These are phyloP conservation scores for Grantiella picta DNA, from an alignment of 2,113 vertebrate species.

Conservation along the genomic window DNA sequence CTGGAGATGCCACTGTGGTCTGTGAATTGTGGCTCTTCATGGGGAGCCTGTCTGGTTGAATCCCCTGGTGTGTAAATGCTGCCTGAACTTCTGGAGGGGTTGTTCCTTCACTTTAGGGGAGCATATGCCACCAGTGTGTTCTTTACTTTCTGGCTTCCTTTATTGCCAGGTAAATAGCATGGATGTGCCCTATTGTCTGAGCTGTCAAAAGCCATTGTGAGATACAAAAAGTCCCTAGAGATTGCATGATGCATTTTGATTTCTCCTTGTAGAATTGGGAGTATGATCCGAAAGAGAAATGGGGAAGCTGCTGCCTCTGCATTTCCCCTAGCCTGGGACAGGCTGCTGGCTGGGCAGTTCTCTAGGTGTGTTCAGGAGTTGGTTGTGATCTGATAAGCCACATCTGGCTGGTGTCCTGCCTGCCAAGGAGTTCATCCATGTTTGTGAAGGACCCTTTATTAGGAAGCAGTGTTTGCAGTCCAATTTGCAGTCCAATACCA, in stretches of 20 bases:
- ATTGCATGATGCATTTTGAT: not conserved
- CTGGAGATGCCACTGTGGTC: not conserved
- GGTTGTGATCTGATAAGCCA: not conserved
- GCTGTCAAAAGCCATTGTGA: not conserved
- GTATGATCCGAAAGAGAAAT: not conserved
- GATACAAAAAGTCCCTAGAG: not conserved
- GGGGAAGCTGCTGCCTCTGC: not conserved
- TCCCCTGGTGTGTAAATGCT: not conserved
- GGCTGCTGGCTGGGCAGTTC: not conserved
- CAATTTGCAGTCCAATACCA: not conserved
- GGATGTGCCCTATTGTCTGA: not conserved
- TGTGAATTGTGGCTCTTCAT: not conserved
- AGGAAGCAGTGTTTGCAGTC: not conserved
- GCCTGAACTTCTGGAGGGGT: not conserved
- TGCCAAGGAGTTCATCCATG: not conserved
- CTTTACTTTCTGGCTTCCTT: not conserved
- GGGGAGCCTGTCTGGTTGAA: not conserved
- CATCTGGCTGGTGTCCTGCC: not conserved
- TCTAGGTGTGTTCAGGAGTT: not conserved
- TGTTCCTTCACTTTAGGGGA: not conserved
- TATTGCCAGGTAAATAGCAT: not conserved
- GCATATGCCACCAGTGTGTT: not conserved
- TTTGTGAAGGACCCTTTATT: not conserved
- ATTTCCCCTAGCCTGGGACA: not conserved
- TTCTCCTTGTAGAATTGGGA: not conserved